Conservation (phyloP, 1,140 invertebrate genomes). For the Saccostrea glomerata region DNA sequence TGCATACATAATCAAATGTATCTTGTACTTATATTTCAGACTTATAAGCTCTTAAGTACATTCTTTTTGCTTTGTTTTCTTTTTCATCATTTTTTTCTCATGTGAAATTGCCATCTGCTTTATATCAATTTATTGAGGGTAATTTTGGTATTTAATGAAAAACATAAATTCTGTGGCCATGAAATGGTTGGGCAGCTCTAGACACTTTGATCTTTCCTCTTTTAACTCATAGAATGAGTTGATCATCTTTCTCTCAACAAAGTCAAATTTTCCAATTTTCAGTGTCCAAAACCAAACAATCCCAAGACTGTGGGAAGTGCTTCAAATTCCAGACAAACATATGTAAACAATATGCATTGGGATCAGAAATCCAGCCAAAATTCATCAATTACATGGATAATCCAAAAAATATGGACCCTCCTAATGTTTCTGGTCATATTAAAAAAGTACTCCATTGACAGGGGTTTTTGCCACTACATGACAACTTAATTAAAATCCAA, state of each 20-base stretch:
- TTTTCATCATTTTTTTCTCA: not conserved
- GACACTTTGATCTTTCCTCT: conserved; percentile 17
- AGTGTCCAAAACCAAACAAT: not conserved
- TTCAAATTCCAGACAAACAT: conserved; percentile 31
- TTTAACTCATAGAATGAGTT: not conserved
- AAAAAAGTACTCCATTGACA: not conserved
- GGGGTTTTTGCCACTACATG: not conserved
- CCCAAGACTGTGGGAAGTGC: conserved; percentile 16
- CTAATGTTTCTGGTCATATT: conserved; percentile 23
- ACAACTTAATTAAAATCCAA: conserved; percentile 37
- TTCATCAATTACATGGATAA: not conserved
- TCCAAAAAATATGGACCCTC: conserved; percentile 21
- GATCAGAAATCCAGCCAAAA: conserved; percentile 5
- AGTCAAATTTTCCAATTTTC: conserved; percentile 14
- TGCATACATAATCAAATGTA: not conserved
- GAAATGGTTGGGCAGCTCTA: conserved; percentile 17
- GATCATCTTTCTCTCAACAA: conserved; percentile 17
- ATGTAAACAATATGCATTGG: conserved; percentile 23
- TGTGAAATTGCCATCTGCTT: conserved; percentile 34
- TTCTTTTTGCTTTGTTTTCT: not conserved
- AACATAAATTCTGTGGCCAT: conserved; percentile 36
- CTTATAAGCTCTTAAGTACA: not conserved
- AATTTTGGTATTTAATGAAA: conserved; percentile 12
- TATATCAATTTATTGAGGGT: conserved; percentile 28
- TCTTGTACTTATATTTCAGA: not conserved